Base-by-base conservation (phyloP, 2,797 vertebrate genomes). In the Macrochelys suwanniensis region DNA sequence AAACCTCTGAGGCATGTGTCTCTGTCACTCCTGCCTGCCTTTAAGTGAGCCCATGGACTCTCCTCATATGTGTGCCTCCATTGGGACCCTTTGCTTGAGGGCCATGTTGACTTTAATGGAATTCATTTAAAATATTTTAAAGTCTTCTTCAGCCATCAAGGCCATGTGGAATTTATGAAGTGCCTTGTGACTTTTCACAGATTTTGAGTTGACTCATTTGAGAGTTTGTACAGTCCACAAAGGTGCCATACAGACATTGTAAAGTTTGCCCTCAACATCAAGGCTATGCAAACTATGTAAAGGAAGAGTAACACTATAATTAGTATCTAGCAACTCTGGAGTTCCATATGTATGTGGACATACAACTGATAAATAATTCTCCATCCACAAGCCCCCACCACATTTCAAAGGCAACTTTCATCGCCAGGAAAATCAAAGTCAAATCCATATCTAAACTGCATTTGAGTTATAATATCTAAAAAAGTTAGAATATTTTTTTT, bases 331-430 rank as follows among this genome's bases (percentile, higher is more conserved):
- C 76, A 91, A 84, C 19, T 12, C 25, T 91, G 1, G 10, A 80
- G 37, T 71, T 2, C 5, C 90, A 90, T 91, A 82, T 74, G 88
- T 76, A 89, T 86, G n/a, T 81, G 7, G 88, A 92, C 93, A 59
- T 85, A 87, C 77, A 11, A 33, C 15, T 87, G 37, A 84, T 51
- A 86, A 88, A 47, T 78, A 86, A 37, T 95, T 95, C 16, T 85
- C 89, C n/a, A 49, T 2, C 65, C 42, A 42, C 15, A 91, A 91
- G 23, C 37, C 92, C 37, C 16, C 94, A 25, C 68, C 28, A 4
- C 1, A 6, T 87, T 88, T 76, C 25, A 89, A 68, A 93, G 85
- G 1, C 28, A 87, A 4, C 25, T 37, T 71, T 71, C 10, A 84
- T 10, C 25, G 87, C 33, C 17, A 47, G 7, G 37, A 9, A 88